Base-by-base conservation (phyloP, 1,140 invertebrate genomes). In the Apolygus lucorum region DNA sequence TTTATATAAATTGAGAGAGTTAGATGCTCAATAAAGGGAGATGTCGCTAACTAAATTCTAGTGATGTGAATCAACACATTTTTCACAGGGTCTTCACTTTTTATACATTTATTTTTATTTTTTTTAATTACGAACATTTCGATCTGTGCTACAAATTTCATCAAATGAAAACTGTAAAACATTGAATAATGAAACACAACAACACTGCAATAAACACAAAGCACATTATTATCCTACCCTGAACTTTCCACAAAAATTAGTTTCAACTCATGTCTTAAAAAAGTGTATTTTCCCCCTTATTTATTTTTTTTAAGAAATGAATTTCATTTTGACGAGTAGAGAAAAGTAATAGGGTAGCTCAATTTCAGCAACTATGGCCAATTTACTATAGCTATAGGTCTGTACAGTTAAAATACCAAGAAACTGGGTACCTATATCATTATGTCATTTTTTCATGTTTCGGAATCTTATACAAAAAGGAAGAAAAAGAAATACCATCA, bases 181-280 rank as follows among this genome's bases (percentile, higher is more conserved):
- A 66, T 34, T 66, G 64, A 63, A 66, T 29, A 28, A 34, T 29
- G n/a, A 62, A 68, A 68, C 67, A 62, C 67, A 68, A 68, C 67
- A 68, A 68, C 67, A 68, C 67, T 59, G 49, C 49, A 54, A 68
- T 54, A 34, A 68, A 68, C 67, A 68, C 67, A 68, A 68, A 68
- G 52, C 67, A 68, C 67, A 54, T 27, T 67, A 59, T 68, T 68
- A 28, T 42, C 67, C 67, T 68, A 68, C 67, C 52, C 52, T 68
- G 67, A 59, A 62, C 52, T 52, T 54, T 68, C 52, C 67, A 68
- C 67, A 59, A 4, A 22, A 59, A 13, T 8, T 4, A 42, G 34
- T 42, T 42, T 17, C 34, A 4, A 42, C 34, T 42, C 34, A 42
- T 4, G 4, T 42, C 34, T 8, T 4, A 59, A 11, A 59, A 24